Evolutionary conservation across 2,113 vertebrate species (phyloP).

Genomic region (Notothenia coriiceps): DNA sequence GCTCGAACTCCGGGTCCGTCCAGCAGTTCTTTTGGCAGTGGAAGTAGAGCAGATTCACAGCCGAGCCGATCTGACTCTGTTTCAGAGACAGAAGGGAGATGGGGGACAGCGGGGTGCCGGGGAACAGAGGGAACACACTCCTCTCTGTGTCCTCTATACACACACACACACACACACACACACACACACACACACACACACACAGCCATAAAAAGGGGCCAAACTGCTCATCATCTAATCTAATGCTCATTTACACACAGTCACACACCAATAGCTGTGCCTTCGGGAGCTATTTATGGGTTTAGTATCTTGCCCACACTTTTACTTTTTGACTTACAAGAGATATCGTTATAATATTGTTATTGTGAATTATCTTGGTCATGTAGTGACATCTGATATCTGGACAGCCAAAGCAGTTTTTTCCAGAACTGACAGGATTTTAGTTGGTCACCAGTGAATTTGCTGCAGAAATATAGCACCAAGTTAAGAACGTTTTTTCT

Average conservation of each 20-base stretch:
- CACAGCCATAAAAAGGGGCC: no score
- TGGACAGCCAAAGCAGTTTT: background rate
- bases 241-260: no score
- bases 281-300: no score
- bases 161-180: no score
- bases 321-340: no score
- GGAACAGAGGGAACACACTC: constrained; percentile 85
- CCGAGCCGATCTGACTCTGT: constrained; percentile 89
- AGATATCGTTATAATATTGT: no score
- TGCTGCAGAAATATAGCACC: background rate
- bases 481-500: background rate
- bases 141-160: constrained; percentile 79
- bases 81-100: constrained; percentile 90
- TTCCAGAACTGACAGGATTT: background rate
- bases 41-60: constrained; percentile 91
- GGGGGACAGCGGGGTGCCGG: constrained; percentile 88
- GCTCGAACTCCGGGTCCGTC: constrained; percentile 91
- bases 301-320: no score
- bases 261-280: no score
- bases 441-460: background rate
- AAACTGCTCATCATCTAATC: no score
- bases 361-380: no score
- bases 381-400: no score
- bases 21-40: constrained; percentile 92
- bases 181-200: no score